A percentile compares a stretch with the other conserved stretches of the same genome.
Conservation (phyloP, 2,888 invertebrate species). For the Drosophila barbarae region DNA sequence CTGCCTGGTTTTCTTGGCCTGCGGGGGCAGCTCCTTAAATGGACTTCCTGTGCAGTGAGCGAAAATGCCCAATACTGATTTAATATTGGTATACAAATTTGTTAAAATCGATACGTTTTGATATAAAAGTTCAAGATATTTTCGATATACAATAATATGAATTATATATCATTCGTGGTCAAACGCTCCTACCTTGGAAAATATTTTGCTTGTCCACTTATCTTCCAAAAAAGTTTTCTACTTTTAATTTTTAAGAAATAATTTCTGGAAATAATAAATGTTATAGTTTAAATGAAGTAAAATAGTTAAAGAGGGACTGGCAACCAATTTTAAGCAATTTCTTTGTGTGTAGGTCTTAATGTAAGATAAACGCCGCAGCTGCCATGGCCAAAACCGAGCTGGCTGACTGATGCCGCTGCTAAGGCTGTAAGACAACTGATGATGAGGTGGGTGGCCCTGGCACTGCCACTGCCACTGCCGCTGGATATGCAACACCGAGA, state of each 20-base stretch:
- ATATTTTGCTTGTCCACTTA: neutral
- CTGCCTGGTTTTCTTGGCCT: conserved; percentile 25
- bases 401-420: conserved; percentile 56
- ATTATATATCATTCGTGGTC: too few species aligned
- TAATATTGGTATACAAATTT: too few species aligned
- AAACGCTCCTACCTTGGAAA: too few species aligned
- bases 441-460: conserved; percentile 11
- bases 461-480: neutral
- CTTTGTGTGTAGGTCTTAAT: conserved; percentile 43
- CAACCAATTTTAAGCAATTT: neutral
- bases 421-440: conserved; percentile 7
- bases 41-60: conserved; percentile 16
- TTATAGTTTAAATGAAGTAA: neutral
- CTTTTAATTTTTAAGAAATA: neutral
- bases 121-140: too few species aligned
- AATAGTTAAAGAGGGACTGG: neutral
- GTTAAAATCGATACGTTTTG: too few species aligned
- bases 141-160: too few species aligned
- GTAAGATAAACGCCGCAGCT: conserved; percentile 66
- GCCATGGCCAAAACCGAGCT: conserved; percentile 31
- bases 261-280: neutral
- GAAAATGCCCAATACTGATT: neutral
- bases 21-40: conserved; percentile 22
- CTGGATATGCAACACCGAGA: conserved; percentile 17
- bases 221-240: too few species aligned